These are phyloP conservation scores for Argyra leucocephala DNA, from an alignment of 2,888 invertebrate genomes.

Conservation along the genomic window DNA sequence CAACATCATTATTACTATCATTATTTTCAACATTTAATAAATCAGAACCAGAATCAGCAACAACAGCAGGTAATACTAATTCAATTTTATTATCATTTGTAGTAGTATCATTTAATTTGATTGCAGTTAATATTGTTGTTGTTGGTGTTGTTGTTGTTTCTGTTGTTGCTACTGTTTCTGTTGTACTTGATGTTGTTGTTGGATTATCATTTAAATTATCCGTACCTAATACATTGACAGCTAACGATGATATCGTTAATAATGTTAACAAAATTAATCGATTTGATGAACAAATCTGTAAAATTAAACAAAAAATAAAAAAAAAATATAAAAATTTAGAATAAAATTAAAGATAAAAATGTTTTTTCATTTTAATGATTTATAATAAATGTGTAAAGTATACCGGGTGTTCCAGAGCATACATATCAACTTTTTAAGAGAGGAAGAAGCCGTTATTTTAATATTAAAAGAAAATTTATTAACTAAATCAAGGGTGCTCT, in stretches of 20 bases:
- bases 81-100: not conserved
- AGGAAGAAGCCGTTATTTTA: too few relatives aligned
- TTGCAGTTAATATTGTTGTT: too few relatives aligned
- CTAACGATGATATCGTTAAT: not conserved
- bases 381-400: too few relatives aligned
- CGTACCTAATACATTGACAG: not conserved
- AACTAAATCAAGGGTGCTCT: too few relatives aligned
- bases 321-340: too few relatives aligned
- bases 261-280: not conserved
- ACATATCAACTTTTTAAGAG: too few relatives aligned
- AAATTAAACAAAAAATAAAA: not conserved
- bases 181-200: not conserved
- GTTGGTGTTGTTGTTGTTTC: not conserved
- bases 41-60: not conserved
- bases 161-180: not conserved
- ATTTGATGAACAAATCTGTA: conserved; percentile 1
- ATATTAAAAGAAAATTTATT: too few relatives aligned
- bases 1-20: too few relatives aligned
- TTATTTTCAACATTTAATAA: not conserved
- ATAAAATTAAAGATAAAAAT: too few relatives aligned
- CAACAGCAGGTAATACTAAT: not conserved
- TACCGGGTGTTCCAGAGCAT: too few relatives aligned
- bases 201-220: not conserved
- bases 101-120: too few relatives aligned
- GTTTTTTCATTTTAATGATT: too few relatives aligned